Base-by-base conservation (phyloP, 2,797 vertebrate genomes). In the Helostoma temminkii region DNA sequence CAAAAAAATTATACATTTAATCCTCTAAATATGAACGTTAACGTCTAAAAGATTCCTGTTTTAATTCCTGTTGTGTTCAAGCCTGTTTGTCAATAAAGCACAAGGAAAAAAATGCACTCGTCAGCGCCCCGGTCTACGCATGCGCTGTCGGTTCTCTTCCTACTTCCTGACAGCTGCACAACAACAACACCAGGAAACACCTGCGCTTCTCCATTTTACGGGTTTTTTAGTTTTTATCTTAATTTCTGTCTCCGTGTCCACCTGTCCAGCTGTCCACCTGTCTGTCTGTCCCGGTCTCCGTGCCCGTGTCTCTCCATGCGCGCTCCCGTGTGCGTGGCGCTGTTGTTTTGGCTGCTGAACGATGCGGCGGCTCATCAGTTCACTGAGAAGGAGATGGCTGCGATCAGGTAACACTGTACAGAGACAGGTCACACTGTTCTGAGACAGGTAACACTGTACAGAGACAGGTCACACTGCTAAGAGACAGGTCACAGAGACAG, bases 371-470 rank as follows among this genome's bases (percentile, higher is more conserved):
- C 62, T 54, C 84, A 11, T 45, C 79, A 77, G 58, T 89, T 92
- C 53, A 82, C 68, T 0, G 87, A 84, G 30, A 56, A 81, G 26
- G 71, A 89, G 43, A 91, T 89, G 88, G 1, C 65, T 1, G 70
- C 22, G 0, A 8, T 71, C 80, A 88, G 90, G 89, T 42, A 42
- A 19, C 9, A 34, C 28, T 30, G 28, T 8, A 30, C 28, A 30
- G 28, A 5, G 2, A 30, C 28, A 30, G 28, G 9, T 34, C 30
- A 32, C 5, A 32, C 9, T 7, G n/a, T n/a, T n/a, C n/a, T n/a
- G n/a, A n/a, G n/a, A n/a, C n/a, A n/a, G n/a, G n/a, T n/a, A n/a
- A n/a, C n/a, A n/a, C n/a, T n/a, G n/a, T n/a, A n/a, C n/a, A n/a
- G n/a, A n/a, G n/a, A n/a, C n/a, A n/a, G n/a, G n/a, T n/a, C n/a